A percentile compares a stretch with the other conserved stretches of the same genome.
These are phyloP conservation scores for Lanius collurio DNA, from an alignment of 2,113 vertebrate genomes.

Conservation along the genomic window DNA sequence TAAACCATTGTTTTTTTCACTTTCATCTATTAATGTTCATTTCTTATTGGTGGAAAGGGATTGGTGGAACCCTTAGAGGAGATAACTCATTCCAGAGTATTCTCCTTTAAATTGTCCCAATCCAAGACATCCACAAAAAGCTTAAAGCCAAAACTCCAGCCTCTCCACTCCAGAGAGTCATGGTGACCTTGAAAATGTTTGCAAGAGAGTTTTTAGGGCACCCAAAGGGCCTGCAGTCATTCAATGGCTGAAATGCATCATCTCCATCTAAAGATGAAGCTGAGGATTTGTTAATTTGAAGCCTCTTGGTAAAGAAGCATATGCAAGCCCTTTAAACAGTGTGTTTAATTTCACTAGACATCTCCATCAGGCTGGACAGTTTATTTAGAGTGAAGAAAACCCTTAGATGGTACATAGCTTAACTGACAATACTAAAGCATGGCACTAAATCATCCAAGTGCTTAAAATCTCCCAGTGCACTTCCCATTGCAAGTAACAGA, in stretches of 20 bases:
- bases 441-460: not conserved
- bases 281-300: not conserved
- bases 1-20: not conserved
- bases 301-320: not conserved
- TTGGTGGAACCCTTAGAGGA: not conserved
- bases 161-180: not conserved
- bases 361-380: not conserved
- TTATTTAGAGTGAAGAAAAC: constrained; percentile 18
- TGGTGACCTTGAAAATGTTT: not conserved
- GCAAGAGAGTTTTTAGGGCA: not conserved
- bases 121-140: not conserved
- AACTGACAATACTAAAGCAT: not conserved
- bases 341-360: constrained; percentile 1
- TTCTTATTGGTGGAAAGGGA: not conserved
- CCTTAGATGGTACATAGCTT: not conserved
- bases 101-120: not conserved
- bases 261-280: not conserved
- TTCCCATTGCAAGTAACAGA: not conserved
- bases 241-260: not conserved
- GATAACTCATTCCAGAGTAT: not conserved
- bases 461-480: not conserved
- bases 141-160: not conserved
- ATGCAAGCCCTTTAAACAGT: not conserved
- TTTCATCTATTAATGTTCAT: not conserved
- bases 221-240: not conserved